These are phyloP conservation scores for Silurus lanzhouensis DNA, from an alignment of 2,797 vertebrate genomes.

Conservation along the genomic window DNA sequence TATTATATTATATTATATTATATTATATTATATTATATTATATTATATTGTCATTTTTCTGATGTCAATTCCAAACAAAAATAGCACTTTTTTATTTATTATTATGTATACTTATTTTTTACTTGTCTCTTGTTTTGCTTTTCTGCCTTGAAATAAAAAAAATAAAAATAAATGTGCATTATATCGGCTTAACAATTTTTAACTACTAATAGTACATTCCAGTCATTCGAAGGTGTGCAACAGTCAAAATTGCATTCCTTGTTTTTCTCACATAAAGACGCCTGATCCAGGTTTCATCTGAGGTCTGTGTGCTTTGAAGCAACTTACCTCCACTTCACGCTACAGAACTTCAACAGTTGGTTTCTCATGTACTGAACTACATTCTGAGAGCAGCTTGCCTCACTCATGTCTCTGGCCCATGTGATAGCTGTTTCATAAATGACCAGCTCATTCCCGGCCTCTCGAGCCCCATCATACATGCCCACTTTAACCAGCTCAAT, in stretches of 20 bases:
- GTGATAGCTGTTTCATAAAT: conserved; percentile 72
- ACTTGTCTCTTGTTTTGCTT: neutral
- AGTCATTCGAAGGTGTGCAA: neutral
- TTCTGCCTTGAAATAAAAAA: neutral
- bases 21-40: too few species aligned
- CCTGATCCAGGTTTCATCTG: conserved; percentile 25
- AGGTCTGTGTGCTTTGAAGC: conserved; percentile 29
- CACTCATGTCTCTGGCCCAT: conserved; percentile 76
- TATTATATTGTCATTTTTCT: neutral
- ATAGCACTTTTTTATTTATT: neutral
- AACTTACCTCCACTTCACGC: conserved; percentile 74
- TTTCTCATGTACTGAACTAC: conserved; percentile 76
- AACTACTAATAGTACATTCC: neutral
- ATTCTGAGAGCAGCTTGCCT: conserved; percentile 78
- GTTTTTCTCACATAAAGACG: conserved; percentile 6
- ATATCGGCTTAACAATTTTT: neutral
- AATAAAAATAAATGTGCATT: neutral
- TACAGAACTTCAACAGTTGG: conserved; percentile 78
- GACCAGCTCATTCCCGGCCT: conserved; percentile 68
- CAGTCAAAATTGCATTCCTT: neutral
- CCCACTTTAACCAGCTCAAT: conserved; percentile 76
- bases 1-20: too few species aligned
- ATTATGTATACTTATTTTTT: neutral
- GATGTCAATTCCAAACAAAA: neutral
- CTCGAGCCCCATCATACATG: conserved; percentile 72